Conservation (phyloP, 1,140 invertebrate species). For the Stenopsyche tienmushanensis region DNA sequence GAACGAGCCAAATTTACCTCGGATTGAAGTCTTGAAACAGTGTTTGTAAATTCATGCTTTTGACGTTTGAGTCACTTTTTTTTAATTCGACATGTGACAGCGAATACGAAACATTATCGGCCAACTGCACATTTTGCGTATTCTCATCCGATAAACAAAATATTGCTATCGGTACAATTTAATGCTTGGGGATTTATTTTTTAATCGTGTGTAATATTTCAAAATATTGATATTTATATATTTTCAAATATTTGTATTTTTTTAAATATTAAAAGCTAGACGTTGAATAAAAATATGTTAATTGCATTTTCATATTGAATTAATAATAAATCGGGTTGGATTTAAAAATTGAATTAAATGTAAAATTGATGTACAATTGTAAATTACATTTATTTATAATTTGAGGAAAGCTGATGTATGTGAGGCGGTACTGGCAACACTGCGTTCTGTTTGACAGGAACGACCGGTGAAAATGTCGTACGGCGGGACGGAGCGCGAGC, state of each 20-base stretch:
- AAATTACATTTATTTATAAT: too few species aligned
- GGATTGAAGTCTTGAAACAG: constrained; percentile 92
- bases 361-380: neutral
- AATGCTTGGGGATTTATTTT: too few species aligned
- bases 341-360: neutral
- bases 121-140: neutral
- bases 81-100: neutral
- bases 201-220: too few species aligned
- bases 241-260: neutral
- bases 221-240: neutral
- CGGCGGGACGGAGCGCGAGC: constrained; percentile 42
- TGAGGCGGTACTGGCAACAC: too few species aligned
- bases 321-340: too few species aligned
- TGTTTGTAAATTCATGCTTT: constrained; percentile 82
- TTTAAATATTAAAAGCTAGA: neutral
- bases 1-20: too few species aligned
- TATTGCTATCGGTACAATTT: too few species aligned
- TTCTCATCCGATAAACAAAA: too few species aligned
- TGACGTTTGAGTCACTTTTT: constrained; percentile 37
- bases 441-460: neutral
- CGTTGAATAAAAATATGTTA: neutral
- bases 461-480: neutral
- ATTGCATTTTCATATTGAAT: neutral
- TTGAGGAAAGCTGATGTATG: too few species aligned
- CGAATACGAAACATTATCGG: neutral